Base-by-base conservation (phyloP, 1,140 invertebrate species). In the Semibalanus balanoides region DNA sequence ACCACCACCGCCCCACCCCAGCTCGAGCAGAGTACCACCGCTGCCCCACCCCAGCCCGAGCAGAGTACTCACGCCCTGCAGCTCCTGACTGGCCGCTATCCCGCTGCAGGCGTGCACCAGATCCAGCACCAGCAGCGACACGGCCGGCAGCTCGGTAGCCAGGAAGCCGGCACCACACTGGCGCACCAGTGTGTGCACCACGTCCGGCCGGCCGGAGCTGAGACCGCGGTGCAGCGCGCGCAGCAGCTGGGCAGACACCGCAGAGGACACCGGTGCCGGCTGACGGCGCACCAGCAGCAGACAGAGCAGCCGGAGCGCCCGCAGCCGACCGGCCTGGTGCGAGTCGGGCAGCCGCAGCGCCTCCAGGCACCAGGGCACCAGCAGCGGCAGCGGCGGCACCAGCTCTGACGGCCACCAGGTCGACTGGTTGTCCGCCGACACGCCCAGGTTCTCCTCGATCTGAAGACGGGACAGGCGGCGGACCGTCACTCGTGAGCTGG, bases 31-130 rank as follows among this genome's bases (percentile, higher is more conserved):
- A n/a, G n/a, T n/a, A n/a, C 35, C 17, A 17, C 35, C 35, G 35
- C 35, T 40, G 51, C 9, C 51, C 51, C 51, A 3, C 51, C 51
- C 51, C 51, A 25, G 14, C 22, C 35, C 35, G 5, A 40, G 35
- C 35, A 40, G 72, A 71, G 31, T 30, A 77, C 85, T 85, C 80
- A 91, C 90, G 82, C 86, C 86, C 84, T 90, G 90, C 64, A 93
- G 87, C 83, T 97, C 94, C 19, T 89, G 87, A 40, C 90, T 91
- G 78, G 91, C 92, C 51, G 97, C 86, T 79, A 98, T 89, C 11
- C 92, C 89, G 79, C 94, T 93, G 78, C 93, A 92, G 22, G 95
- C 95, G 82, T 94, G 90, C 70, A 98, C 91, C 79, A 97, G 92
- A 85, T 98, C 95, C 30, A 95, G 84, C 19, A 95, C 84, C 0